Evolutionary conservation across 1,140 invertebrate species (phyloP), one percentile per base, ranked within the genome.

Genomic region (Hycleus phaleratus): DNA sequence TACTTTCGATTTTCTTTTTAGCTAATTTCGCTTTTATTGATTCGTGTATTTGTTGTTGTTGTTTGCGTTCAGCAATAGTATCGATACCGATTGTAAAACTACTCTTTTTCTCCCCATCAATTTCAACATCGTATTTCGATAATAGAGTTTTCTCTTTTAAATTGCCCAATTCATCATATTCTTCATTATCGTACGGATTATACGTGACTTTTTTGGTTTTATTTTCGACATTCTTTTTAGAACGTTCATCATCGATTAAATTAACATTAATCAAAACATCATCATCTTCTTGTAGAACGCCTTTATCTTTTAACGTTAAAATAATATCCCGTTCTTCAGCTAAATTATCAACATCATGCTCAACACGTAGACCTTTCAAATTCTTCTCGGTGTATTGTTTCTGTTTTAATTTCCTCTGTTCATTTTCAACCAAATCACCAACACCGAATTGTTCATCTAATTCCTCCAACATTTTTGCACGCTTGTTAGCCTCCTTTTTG

Each of bases 231-330:
- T 95, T 97, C 78, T 89, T 90, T 65, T 90, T 88, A 69, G 94
- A 93, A 49, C 83, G 81, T 74, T 99, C 96, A 68, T 95, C 85
- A 71, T 99, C 96, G 0, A 93, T 70, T 71, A 98, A 85, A 74
- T 98, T 99, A 2, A 98, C 92, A 79, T 98, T 99, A 24, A 98
- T 84, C 24, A 99, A 78, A 10, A 93, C 86, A 77, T 99, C 97
- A 3, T 82, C 82, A 49, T 89, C 86, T 48, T 95, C 90, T 61
- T 94, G 88, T 26, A 99, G 78, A 25, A 98, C 85, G 68, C 83
- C 88, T 74, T 90, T 86, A 78, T 99, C 97, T 74, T 97, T 90
- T 12, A 99, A 77, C 1, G 97, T 98, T 57, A 99, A 78, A 61
- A 99, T 87, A 3, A 95, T 82, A 53, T 85, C 84, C 67, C 81